Evolutionary conservation across 2,113 vertebrate genomes (phyloP), one percentile per base, ranked within the genome.

Genomic region (Monarcha castaneiventris): DNA sequence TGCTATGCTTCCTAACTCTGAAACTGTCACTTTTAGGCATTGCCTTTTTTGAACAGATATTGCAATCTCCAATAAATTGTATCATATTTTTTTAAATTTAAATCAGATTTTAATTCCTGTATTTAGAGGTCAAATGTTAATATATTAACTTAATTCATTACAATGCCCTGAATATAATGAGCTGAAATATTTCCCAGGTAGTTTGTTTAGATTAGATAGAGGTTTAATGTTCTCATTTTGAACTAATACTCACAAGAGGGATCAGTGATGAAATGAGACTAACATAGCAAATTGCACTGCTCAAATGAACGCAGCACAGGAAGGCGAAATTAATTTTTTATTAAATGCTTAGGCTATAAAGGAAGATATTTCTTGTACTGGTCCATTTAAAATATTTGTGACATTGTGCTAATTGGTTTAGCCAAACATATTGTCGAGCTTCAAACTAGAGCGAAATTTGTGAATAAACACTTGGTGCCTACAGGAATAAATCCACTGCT

Each of bases 151-250:
- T 82, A 79, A 82, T 82, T 87, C 52, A 84, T 87, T 93, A 72
- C 54, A 76, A 49, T 73, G 69, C 32, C 49, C 33, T 66, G 64
- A 77, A 91, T 76, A 93, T 25, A 66, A 4, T 76, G 49, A 81
- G 69, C n/a, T 92, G 61, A 81, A 89, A 41, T 62, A 82, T 76
- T 91, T 95, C 84, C 49, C 66, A 87, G 29, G 54, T 91, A 89
- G 66, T 79, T 81, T 91, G 66, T 93, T 96, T 91, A 87, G 84
- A 79, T 91, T 91, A 91, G 66, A 84, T 43, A 56, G 66, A 89
- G 20, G 41, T 64, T 93, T 79, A 92, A 79, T 41, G 66, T 64
- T 94, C 93, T 78, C 44, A 89, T 91, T 91, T 84, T 75, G 87
- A 91, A 49, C 30, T 72, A 85, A 91, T 91, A 82, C 41, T 77